These are phyloP conservation scores for Sarotherodon lohbergeri DNA, from an alignment of 2,113 vertebrate genomes.

Conservation along the genomic window DNA sequence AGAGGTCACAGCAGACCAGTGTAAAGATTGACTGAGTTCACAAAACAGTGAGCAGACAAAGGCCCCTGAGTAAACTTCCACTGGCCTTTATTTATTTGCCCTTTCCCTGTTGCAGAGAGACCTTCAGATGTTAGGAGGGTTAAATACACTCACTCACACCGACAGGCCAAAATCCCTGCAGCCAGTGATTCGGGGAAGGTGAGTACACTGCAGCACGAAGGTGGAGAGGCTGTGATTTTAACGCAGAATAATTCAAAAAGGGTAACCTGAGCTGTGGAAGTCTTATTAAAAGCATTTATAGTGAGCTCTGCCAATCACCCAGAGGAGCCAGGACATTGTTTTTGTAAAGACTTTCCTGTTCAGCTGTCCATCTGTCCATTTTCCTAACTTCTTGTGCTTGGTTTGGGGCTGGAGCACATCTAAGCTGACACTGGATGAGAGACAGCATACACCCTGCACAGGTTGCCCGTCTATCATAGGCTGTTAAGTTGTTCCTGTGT, in stretches of 20 bases:
- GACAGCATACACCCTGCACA: fast-evolving
- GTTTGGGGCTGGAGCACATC: background rate
- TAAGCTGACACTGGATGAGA: background rate
- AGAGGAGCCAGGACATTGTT: background rate
- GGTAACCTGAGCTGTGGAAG: background rate
- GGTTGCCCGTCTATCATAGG: background rate
- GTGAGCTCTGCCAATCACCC: background rate
- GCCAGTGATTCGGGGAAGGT: background rate
- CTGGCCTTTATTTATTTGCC: constrained; percentile 60
- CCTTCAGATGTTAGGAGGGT: constrained; percentile 61
- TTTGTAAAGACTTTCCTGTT: background rate
- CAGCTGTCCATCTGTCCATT: background rate
- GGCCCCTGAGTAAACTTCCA: constrained; percentile 67
- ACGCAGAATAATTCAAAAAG: background rate
- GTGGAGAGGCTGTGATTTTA: background rate
- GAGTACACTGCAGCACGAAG: background rate
- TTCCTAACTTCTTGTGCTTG: background rate
- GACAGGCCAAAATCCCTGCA: background rate
- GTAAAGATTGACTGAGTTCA: constrained; percentile 73
- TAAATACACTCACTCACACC: constrained; percentile 32
- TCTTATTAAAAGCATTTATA: background rate
- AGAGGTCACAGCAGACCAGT: constrained; percentile 61
- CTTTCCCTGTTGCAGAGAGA: constrained; percentile 43
- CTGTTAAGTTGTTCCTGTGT: background rate
- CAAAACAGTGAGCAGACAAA: constrained; percentile 62